Conservation (phyloP, 2,113 vertebrate genomes). For the Thalassoma bifasciatum region DNA sequence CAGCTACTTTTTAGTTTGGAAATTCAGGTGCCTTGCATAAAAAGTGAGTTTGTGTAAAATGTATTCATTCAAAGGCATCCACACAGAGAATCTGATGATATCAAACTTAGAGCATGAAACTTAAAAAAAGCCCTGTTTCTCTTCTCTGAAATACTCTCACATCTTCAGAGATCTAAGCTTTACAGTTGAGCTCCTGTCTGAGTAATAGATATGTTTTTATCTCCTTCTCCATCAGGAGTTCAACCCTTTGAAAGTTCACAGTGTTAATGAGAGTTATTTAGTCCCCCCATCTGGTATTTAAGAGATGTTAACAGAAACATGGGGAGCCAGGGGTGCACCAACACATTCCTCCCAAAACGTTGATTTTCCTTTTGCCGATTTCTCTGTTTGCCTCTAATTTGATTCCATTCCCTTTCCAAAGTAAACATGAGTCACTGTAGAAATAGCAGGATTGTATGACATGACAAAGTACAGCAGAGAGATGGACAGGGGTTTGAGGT, state of each 20-base stretch:
- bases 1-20: no score
- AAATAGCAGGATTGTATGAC: background rate
- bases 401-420: no score
- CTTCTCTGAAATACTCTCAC: background rate
- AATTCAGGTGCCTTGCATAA: no score
- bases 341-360: background rate
- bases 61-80: no score
- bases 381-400: background rate
- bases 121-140: background rate
- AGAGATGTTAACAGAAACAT: slow-evolving; percentile 13
- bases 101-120: background rate
- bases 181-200: background rate
- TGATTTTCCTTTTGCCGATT: background rate
- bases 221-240: background rate
- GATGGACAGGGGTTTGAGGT: no score
- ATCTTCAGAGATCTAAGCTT: background rate
- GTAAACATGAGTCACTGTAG: background rate
- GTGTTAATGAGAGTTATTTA: slow-evolving; percentile 3
- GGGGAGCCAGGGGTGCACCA: background rate
- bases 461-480: background rate
- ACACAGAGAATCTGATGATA: background rate
- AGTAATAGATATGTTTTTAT: background rate
- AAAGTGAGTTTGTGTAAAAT: no score
- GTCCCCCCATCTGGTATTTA: slow-evolving; percentile 19
- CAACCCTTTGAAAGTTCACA: background rate